Evolutionary conservation across 2,888 invertebrate genomes (phyloP).

Genomic region (Pilophorus perplexus): DNA sequence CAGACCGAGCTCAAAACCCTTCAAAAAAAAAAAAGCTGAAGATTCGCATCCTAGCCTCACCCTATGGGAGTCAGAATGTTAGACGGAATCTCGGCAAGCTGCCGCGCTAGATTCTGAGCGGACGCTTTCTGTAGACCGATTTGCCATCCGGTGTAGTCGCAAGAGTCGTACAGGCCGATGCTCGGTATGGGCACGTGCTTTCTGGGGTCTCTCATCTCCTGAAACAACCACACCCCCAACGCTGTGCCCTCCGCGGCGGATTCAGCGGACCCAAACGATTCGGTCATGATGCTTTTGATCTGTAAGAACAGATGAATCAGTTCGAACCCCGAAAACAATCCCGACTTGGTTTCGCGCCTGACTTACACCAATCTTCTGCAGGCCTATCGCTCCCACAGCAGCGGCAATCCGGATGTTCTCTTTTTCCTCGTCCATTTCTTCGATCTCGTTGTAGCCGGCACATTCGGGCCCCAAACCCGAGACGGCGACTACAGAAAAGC

Average conservation of each 20-base stretch:
- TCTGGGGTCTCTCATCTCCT: constrained; percentile 57
- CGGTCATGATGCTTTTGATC: constrained; percentile 63
- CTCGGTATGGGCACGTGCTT: constrained; percentile 51
- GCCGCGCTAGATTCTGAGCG: constrained; percentile 75
- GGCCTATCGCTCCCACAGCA: constrained; percentile 60
- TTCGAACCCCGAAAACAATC: not conserved
- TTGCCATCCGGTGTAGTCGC: constrained; percentile 68
- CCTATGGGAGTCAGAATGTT: constrained; percentile 75
- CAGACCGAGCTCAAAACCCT: no score
- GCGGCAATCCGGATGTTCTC: constrained; percentile 73
- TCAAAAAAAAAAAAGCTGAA: constrained; percentile 49
- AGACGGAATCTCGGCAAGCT: constrained; percentile 75
- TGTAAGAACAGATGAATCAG: not conserved
- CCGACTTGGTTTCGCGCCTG: no score
- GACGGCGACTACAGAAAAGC: constrained; percentile 66
- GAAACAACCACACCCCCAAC: constrained; percentile 68
- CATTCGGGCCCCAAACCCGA: constrained; percentile 71
- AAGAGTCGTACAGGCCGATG: constrained; percentile 62
- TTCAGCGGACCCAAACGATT: constrained; percentile 75
- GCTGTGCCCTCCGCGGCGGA: constrained; percentile 76
- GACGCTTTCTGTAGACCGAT: constrained; percentile 70
- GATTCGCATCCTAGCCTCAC: constrained; percentile 57
- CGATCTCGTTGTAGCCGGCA: constrained; percentile 64
- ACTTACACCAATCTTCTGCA: constrained; percentile 52
- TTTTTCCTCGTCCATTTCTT: constrained; percentile 70